Evolutionary conservation across 2,113 vertebrate genomes (phyloP), one percentile per base, ranked within the genome.

Genomic region (Hippolais icterina): DNA sequence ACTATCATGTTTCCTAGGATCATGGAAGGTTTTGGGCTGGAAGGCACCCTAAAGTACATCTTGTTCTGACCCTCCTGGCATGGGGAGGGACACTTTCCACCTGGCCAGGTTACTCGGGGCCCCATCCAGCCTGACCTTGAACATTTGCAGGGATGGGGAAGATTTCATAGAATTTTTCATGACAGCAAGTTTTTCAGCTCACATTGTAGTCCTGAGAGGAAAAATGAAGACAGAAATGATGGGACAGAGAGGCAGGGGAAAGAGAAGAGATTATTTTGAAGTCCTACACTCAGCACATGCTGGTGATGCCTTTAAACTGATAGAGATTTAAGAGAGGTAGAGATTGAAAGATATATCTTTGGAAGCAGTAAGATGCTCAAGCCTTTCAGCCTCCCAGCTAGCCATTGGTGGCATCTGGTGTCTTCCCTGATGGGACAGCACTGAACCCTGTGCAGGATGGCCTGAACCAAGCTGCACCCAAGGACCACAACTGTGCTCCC

Each of bases 291-390:
- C 93, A 95, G 90, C 41, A 2, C 15, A 44, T 9, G 64, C 90
- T 83, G 86, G 69, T 93, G 94, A 96, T 92, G 20, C 39, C 39
- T 63, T 65, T 88, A 52, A 72, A 77, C 47, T 12, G 59, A 78
- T 87, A 97, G 74, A 49, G 46, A 53, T 70, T 94, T 96, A 97
- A 97, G 97, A 97, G 52, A 97, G 94, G 57, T 85, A 94, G 84
- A 56, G 54, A 56, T 60, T 95, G 97, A 94, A 98, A 98, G 97
- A 97, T 97, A 97, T 39, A 96, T 75, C 13, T 27, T 56, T 47
- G 77, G 79, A 63, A 7, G 14, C 1, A 70, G 50, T 61, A 80
- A 82, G 68, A 59, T 79, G 87, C 47, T 54, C 42, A 84, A 95
- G 54, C 11, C 6, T 65, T 83, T n/a, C 33, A 11, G 22, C 65